Evolutionary conservation across 1,140 invertebrate species (phyloP).

Genomic region (Bombus affinis): DNA sequence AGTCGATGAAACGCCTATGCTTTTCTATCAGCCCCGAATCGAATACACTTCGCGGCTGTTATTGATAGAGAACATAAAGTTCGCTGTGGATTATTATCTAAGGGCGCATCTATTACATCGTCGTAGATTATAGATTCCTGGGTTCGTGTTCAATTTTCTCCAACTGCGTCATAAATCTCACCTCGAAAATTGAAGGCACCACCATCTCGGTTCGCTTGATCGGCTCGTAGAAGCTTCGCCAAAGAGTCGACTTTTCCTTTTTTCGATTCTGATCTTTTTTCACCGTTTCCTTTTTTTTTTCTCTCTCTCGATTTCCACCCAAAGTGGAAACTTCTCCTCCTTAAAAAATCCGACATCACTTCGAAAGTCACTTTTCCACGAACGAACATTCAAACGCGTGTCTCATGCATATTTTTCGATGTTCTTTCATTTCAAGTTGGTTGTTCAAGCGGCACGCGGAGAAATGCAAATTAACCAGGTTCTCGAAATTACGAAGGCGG

Average conservation of each 20-base stretch:
- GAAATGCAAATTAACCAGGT: slow-evolving; percentile 4
- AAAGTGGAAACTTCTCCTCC: background rate
- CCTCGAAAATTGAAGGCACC: slow-evolving; percentile 58
- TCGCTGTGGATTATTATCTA: slow-evolving; percentile 64
- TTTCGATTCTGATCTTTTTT: background rate
- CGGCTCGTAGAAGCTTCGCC: slow-evolving; percentile 18
- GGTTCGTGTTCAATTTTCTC: slow-evolving; percentile 67
- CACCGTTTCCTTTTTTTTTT: too few relatives aligned
- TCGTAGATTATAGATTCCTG: slow-evolving; percentile 63
- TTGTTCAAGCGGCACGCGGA: background rate
- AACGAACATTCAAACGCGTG: background rate
- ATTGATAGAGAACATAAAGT: slow-evolving; percentile 65
- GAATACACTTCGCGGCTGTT: slow-evolving; percentile 48
- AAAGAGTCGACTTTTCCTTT: slow-evolving; percentile 3
- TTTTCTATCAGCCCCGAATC: slow-evolving; percentile 44
- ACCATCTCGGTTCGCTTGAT: slow-evolving; percentile 34
- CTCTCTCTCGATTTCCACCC: background rate
- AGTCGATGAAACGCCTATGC: slow-evolving; percentile 26
- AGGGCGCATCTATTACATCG: slow-evolving; percentile 57
- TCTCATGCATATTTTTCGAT: background rate
- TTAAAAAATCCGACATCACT: background rate
- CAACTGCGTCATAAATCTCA: slow-evolving; percentile 60
- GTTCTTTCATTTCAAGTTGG: background rate
- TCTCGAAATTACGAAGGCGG: background rate
- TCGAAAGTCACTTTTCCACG: background rate